Base-by-base conservation (phyloP, 1,140 invertebrate species). In the Trichoplusia ni region DNA sequence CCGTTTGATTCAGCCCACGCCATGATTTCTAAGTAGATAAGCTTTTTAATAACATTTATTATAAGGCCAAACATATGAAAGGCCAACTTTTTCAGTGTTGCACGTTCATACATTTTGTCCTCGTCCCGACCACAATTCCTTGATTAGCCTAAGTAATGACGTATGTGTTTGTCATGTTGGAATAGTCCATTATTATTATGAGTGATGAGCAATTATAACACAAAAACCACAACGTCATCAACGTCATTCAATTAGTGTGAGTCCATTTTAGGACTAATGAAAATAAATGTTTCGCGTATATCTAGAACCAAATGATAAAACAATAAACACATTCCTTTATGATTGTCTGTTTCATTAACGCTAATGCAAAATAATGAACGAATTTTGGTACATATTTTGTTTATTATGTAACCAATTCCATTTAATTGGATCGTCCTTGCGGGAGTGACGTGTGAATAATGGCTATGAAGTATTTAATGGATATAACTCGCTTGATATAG, bases 391-490 rank as follows among this genome's bases (percentile, higher is more conserved):
- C 35, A 29, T 27, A 38, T 53, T 58, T 59, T 44, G n/a, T 14
- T 0, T 21, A 35, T 44, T 44, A 27, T 11, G 35, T 27, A 40
- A 59, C 38, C 54, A 59, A 58, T 59, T 44, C 31, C 19, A 44
- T 44, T 14, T n/a, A 59, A 59, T 59, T 59, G 54, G 44, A 44
- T 19, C 40, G 54, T 59, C 54, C 54, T 44, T 59, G 54, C 19
- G 13, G 27, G 14, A 59, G n/a, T 33, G 54, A 59, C 18, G 54
- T 44, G 54, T 44, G 37, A 58, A 44, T 29, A 56, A 56, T 56
- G 16, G 27, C 13, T 35, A 33, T 46, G 19, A 23, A 23, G 40
- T 13, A 33, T 60, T 33, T 35, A 47, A 60, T 47, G 18, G 35
- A 16, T 31, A 13, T 35, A 23, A 46, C 19, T 18, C 11, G 13